phyloP scores from a whole-genome alignment of 2,113 vertebrate species.

The Sylvia atricapilla region DNA sequence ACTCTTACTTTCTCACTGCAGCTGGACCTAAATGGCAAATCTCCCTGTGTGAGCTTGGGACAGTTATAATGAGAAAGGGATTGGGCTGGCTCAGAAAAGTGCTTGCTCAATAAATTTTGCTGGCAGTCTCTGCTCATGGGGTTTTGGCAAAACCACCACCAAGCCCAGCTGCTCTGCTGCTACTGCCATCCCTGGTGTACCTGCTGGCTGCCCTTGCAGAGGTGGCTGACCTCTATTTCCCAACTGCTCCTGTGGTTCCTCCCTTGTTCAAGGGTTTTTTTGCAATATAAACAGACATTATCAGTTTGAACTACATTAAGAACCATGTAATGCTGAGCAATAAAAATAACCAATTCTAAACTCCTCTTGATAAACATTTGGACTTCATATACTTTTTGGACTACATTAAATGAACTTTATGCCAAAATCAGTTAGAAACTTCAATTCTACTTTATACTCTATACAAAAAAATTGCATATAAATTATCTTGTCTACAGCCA shows the following conservation, averaged over 20 bases:
- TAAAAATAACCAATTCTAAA: background rate
- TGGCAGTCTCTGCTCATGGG: background rate
- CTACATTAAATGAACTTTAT: background rate
- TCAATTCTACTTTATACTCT: background rate
- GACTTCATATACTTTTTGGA: background rate
- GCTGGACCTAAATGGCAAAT: background rate
- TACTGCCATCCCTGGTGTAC: background rate
- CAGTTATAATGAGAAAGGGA: background rate
- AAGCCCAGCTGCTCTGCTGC: background rate
- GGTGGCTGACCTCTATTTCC: background rate
- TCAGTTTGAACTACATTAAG: background rate
- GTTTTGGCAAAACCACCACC: background rate
- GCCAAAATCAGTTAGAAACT: background rate
- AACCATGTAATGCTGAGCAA: background rate
- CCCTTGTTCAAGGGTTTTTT: background rate
- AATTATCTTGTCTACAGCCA: background rate
- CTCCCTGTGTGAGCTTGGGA: background rate
- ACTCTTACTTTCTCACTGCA: background rate
- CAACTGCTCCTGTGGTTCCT: rapidly evolving
- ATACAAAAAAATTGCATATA: background rate
- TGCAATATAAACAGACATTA: background rate
- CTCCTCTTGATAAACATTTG: background rate
- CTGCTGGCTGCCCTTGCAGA: background rate
- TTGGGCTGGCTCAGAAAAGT: background rate
- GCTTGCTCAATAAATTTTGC: background rate